Percentiles rank a stretch among this genome's conserved stretches.
phyloP scores from a whole-genome alignment of 2,888 invertebrate species.

The Sthenelais limicola region DNA sequence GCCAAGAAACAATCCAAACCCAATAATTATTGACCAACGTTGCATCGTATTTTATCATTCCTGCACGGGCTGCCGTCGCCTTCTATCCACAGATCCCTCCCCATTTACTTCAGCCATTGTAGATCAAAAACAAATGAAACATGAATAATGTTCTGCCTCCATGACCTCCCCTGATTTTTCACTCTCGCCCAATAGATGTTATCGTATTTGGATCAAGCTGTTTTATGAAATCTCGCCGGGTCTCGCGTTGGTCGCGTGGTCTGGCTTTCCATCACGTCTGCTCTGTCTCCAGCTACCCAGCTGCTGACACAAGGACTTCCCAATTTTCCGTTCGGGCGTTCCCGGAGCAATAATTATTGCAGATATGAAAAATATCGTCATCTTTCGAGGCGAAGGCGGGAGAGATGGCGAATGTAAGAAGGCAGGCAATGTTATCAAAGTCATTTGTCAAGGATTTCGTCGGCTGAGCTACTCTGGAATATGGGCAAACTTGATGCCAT shows the following conservation, averaged over 20 bases:
- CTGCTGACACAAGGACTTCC: constrained; percentile 5
- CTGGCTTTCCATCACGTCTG: too few relatives aligned
- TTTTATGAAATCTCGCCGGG: constrained; percentile 30
- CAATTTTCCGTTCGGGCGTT: constrained; percentile 24
- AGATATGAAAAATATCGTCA: constrained; percentile 29
- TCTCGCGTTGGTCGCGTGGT: too few relatives aligned
- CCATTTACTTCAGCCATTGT: background rate
- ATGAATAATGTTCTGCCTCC: constrained; percentile 13
- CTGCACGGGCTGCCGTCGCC: background rate
- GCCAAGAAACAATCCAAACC: constrained; percentile 19
- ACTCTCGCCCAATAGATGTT: constrained; percentile 29
- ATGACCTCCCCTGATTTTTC: constrained; percentile 28
- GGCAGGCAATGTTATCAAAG: constrained; percentile 24
- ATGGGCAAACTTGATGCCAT: constrained; percentile 32
- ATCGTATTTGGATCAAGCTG: constrained; percentile 9
- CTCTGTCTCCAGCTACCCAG: too few relatives aligned
- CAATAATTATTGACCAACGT: constrained; percentile 11
- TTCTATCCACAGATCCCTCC: background rate
- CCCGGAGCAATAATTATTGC: constrained; percentile 34
- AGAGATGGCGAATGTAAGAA: constrained; percentile 9
- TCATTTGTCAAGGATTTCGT: constrained; percentile 39
- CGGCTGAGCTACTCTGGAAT: too few relatives aligned
- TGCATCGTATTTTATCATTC: constrained; percentile 3
- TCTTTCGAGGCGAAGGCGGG: background rate
- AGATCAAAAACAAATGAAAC: constrained; percentile 21